Conservation (phyloP, 2,888 invertebrate species). For the Lasioglossum pauxillum region DNA sequence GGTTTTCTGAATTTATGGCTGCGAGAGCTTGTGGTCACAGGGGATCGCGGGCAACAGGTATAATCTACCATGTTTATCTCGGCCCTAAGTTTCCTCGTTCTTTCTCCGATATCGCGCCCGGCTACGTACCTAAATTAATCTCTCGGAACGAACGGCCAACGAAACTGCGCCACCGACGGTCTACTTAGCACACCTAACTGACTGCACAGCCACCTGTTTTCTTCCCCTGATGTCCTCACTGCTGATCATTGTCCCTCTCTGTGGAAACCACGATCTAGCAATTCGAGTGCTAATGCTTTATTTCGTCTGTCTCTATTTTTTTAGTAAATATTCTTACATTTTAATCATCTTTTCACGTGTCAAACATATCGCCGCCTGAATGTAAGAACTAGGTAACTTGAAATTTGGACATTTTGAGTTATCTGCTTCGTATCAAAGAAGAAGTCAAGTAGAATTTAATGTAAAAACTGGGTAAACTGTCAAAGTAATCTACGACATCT, state of each 20-base stretch:
- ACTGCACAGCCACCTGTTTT: not conserved
- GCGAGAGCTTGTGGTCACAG: conserved; percentile 44
- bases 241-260: not conserved
- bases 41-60: conserved; percentile 64
- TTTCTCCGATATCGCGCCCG: conserved; percentile 50
- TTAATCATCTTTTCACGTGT: too few relatives aligned
- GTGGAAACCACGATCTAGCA: not conserved
- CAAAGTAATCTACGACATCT: too few relatives aligned
- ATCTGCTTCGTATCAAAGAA: too few relatives aligned
- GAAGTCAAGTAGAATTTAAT: too few relatives aligned
- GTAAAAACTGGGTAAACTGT: too few relatives aligned
- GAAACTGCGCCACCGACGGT: conserved; percentile 23
- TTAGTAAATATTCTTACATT: too few relatives aligned
- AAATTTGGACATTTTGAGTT: too few relatives aligned
- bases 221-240: not conserved
- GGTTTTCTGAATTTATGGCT: conserved; percentile 68
- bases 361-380: too few relatives aligned
- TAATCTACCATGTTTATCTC: conserved; percentile 65
- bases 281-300: not conserved
- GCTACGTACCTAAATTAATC: conserved; percentile 53
- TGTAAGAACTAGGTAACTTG: too few relatives aligned
- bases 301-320: not conserved
- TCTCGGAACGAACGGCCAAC: conserved; percentile 32
- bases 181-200: conserved; percentile 22
- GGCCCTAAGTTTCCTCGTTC: conserved; percentile 58